Conservation (phyloP, 2,888 invertebrate genomes). For the Oscheius sp. region DNA sequence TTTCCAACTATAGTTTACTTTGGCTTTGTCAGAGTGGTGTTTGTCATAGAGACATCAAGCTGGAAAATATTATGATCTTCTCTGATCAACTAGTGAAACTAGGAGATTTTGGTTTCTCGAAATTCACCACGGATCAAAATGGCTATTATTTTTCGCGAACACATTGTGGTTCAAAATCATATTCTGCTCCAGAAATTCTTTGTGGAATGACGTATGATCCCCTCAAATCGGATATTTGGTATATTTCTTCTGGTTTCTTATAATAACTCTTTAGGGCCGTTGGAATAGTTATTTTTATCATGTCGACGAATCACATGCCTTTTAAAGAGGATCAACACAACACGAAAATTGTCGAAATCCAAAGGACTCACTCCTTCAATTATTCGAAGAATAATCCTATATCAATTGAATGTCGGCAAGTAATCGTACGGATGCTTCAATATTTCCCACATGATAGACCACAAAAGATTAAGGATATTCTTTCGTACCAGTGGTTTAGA, state of each 20-base stretch:
- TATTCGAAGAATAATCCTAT: slow-evolving; percentile 21
- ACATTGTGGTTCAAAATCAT: slow-evolving; percentile 74
- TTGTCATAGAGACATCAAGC: slow-evolving; percentile 73
- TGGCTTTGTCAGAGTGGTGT: slow-evolving; percentile 62
- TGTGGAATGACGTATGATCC: slow-evolving; percentile 72
- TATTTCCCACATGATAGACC: slow-evolving; percentile 27
- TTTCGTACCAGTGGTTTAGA: slow-evolving; percentile 10
- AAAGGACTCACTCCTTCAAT: slow-evolving; percentile 43
- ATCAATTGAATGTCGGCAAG: slow-evolving; percentile 20
- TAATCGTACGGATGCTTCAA: slow-evolving; percentile 29
- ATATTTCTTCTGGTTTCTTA: background rate
- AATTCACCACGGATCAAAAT: too few species aligned
- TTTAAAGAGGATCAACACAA: slow-evolving; percentile 72
- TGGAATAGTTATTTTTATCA: slow-evolving; percentile 73
- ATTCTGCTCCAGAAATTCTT: slow-evolving; percentile 71
- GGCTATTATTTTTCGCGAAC: slow-evolving; percentile 68
- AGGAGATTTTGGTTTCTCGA: slow-evolving; percentile 73
- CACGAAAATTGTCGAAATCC: slow-evolving; percentile 54
- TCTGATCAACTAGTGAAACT: slow-evolving; percentile 70
- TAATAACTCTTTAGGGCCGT: slow-evolving; percentile 67
- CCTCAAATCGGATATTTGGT: slow-evolving; percentile 73
- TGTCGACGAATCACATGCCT: slow-evolving; percentile 73
- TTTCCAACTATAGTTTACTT: background rate
- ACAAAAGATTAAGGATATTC: background rate
- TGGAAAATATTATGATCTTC: slow-evolving; percentile 74